A percentile compares a stretch with the other conserved stretches of the same genome.
Conservation (phyloP, 2,797 vertebrate species). For the Manis crassicaudata region DNA sequence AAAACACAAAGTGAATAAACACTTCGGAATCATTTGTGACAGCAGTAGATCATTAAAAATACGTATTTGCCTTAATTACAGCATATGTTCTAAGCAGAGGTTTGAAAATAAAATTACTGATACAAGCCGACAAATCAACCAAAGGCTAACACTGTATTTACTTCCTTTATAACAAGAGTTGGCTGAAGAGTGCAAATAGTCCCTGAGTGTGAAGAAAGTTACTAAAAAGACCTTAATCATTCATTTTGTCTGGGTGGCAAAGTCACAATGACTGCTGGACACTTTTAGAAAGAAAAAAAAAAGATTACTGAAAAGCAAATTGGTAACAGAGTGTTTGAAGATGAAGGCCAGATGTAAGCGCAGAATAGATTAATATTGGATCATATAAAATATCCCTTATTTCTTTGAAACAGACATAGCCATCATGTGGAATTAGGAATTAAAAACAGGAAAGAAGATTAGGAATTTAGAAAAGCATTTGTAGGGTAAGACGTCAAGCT, state of each 20-base stretch:
- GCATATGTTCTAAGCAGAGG: neutral
- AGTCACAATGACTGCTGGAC: neutral
- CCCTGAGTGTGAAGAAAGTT: neutral
- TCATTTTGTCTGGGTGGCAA: neutral
- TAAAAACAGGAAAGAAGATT: neutral
- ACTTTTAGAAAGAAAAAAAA: neutral
- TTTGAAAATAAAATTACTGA: constrained; percentile 38
- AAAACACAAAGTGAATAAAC: neutral
- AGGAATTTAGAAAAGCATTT: neutral
- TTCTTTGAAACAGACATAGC: neutral
- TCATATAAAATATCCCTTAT: neutral
- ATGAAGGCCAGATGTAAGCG: neutral
- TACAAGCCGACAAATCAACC: neutral
- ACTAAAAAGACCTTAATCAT: neutral
- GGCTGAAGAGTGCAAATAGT: constrained; percentile 51
- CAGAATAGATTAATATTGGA: neutral
- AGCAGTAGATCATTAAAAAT: neutral
- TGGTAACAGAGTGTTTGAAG: neutral
- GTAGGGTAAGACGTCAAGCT: neutral
- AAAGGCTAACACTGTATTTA: constrained; percentile 38
- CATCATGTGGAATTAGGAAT: neutral
- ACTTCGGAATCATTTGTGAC: neutral
- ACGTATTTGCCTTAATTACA: constrained; percentile 1
- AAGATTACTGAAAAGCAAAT: neutral
- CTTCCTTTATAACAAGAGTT: constrained; percentile 63